Percentiles rank a stretch among this genome's conserved stretches.
phyloP scores from a whole-genome alignment of 2,113 vertebrate genomes.

The Phylloscopus trochilus region DNA sequence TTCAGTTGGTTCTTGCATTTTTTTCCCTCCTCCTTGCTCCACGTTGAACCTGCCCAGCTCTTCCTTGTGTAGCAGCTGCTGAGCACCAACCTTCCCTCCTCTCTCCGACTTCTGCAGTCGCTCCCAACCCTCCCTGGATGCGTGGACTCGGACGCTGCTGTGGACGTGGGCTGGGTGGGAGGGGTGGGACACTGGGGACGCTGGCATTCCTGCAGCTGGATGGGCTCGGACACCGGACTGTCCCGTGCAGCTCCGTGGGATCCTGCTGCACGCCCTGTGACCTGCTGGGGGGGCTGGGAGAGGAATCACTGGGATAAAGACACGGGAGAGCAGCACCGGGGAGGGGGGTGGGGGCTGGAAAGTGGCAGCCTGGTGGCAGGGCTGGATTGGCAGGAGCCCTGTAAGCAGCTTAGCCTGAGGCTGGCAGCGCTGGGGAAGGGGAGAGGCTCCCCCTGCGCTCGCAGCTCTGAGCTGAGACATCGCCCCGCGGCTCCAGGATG shows the following conservation, averaged over 20 bases:
- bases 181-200: accelerated
- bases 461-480: neutral
- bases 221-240: neutral
- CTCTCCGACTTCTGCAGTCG: neutral
- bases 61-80: neutral
- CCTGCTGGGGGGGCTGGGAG: neutral
- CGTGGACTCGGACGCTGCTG: neutral
- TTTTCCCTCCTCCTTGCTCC: neutral
- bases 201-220: neutral
- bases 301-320: neutral
- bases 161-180: neutral
- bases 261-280: neutral
- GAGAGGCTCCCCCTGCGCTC: neutral
- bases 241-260: neutral
- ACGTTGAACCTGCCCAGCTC: neutral
- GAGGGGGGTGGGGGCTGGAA: neutral
- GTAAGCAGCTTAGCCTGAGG: slow-evolving; percentile 42
- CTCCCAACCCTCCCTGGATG: slow-evolving; percentile 20
- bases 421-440: neutral
- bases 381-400: neutral
- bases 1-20: neutral
- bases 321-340: neutral
- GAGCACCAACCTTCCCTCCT: slow-evolving; percentile 19
- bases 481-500: neutral
- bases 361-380: neutral